phyloP scores from a whole-genome alignment of 53 echinoderm and acorn worm species.

The Holothuria scabra region DNA sequence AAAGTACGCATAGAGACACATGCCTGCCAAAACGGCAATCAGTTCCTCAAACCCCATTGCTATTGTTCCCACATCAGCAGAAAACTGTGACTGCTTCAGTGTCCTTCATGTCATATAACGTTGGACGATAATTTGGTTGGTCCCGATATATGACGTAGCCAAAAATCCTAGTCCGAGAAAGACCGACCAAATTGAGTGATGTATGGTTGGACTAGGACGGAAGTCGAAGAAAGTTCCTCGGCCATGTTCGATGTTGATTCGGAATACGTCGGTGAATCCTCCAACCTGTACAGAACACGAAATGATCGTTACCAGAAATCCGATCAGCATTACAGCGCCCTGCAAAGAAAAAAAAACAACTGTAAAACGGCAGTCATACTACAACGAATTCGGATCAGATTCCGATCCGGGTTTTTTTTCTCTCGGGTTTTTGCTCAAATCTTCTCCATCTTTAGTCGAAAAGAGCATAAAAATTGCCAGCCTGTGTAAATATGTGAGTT shows the following conservation, averaged over 20 bases:
- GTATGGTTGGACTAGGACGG: slow-evolving; percentile 21
- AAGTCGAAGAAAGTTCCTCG: slow-evolving; percentile 24
- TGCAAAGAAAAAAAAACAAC: too few relatives aligned
- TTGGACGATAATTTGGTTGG: slow-evolving; percentile 45
- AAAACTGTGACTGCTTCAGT: slow-evolving; percentile 20
- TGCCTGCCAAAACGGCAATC: slow-evolving; percentile 15
- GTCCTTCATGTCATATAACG: slow-evolving; percentile 30
- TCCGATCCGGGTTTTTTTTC: too few relatives aligned
- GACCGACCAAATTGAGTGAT: slow-evolving; percentile 22
- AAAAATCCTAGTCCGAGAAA: slow-evolving; percentile 18
- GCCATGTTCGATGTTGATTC: neutral
- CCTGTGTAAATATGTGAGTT: too few relatives aligned
- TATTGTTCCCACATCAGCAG: neutral
- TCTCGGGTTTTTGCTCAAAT: too few relatives aligned
- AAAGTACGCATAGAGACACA: slow-evolving; percentile 38
- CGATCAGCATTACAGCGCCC: too few relatives aligned
- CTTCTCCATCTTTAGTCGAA: too few relatives aligned
- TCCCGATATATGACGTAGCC: slow-evolving; percentile 10
- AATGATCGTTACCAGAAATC: too few relatives aligned
- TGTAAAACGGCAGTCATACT: too few relatives aligned
- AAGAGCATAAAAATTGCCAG: too few relatives aligned
- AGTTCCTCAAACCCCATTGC: slow-evolving; percentile 21
- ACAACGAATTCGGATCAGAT: too few relatives aligned
- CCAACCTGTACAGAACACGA: too few relatives aligned
- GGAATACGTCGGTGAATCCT: neutral